phyloP scores from a whole-genome alignment of 2,797 vertebrate genomes.

The Pseudomugil gertrudae region DNA sequence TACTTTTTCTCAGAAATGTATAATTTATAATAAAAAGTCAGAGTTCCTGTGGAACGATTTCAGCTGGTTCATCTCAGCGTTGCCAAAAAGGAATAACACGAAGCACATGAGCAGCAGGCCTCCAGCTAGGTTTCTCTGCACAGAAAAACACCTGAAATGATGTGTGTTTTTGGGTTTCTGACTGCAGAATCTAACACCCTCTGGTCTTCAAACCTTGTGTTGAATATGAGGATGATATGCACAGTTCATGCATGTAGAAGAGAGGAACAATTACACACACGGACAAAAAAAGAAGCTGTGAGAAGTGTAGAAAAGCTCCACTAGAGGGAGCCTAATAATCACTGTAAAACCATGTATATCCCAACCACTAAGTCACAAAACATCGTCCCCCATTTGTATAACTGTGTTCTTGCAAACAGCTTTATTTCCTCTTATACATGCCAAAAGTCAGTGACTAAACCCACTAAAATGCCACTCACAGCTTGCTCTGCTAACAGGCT shows the following conservation, averaged over 20 bases:
- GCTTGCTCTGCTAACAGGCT: background rate
- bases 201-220: background rate
- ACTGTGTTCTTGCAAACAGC: constrained; percentile 6
- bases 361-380: background rate
- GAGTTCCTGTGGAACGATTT: too few species aligned
- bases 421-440: background rate
- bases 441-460: background rate
- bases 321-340: constrained; percentile 57
- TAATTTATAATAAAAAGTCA: too few species aligned
- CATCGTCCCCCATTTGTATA: background rate
- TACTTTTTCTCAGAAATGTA: too few species aligned
- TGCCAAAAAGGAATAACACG: too few species aligned
- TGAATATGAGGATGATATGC: background rate
- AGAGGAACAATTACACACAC: background rate
- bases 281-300: background rate
- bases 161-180: background rate
- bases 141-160: background rate
- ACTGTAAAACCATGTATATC: background rate
- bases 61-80: too few species aligned
- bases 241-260: background rate
- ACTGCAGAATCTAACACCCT: background rate
- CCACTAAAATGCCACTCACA: background rate
- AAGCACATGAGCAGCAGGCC: background rate
- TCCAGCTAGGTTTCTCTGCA: background rate
- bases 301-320: constrained; percentile 15